Percentiles rank a stretch among this genome's conserved stretches.
phyloP scores from a whole-genome alignment of 2,113 vertebrate species.

The Raja brachyura region DNA sequence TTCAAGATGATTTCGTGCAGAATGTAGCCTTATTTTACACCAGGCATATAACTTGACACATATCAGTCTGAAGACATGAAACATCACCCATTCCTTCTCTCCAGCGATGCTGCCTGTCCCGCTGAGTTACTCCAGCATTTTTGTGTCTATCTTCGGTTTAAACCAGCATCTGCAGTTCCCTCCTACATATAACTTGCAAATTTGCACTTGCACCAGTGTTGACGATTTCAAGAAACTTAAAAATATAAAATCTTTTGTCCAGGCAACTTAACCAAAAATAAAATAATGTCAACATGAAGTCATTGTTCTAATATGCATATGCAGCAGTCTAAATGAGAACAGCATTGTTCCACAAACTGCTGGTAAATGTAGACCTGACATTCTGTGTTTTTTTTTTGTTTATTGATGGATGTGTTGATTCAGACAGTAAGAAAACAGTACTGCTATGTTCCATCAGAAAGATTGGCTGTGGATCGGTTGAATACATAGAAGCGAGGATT shows the following conservation, averaged over 20 bases:
- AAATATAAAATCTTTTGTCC: neutral
- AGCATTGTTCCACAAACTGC: neutral
- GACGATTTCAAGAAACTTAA: neutral
- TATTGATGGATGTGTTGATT: too few species aligned
- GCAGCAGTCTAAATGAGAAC: neutral
- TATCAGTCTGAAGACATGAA: too few species aligned
- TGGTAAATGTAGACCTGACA: neutral
- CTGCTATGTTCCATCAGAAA: neutral
- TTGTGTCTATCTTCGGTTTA: too few species aligned
- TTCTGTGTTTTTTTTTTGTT: neutral
- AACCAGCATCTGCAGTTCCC: too few species aligned
- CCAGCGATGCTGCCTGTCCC: too few species aligned
- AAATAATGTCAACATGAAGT: neutral
- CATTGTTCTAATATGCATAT: neutral
- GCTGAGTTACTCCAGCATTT: too few species aligned
- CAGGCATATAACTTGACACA: neutral
- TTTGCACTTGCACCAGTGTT: neutral
- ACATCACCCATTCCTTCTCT: too few species aligned
- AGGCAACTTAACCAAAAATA: neutral
- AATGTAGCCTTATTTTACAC: neutral
- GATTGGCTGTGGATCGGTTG: neutral
- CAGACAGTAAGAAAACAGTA: neutral
- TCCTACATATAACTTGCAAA: neutral
- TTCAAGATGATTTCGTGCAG: constrained; percentile 1
- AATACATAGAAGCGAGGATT: neutral